Conservation (phyloP, 2,113 vertebrate species). For the Tupaia chinensis region DNA sequence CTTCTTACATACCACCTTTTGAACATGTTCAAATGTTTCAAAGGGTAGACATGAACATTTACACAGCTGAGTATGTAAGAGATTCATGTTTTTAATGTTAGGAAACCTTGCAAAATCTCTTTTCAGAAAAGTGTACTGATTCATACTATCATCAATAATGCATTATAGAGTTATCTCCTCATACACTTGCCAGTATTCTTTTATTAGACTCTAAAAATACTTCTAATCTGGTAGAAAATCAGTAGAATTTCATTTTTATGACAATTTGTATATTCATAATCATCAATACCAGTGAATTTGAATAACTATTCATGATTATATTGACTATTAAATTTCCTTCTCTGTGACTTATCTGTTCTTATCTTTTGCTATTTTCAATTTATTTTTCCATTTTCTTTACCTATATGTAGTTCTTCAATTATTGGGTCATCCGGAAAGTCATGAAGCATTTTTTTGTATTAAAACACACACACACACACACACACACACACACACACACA, state of each 20-base stretch:
- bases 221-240: not conserved
- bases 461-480: not conserved
- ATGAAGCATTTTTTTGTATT: not conserved
- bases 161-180: not conserved
- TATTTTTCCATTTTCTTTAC: not conserved
- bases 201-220: not conserved
- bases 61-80: not conserved
- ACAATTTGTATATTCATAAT: not conserved
- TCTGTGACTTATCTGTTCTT: not conserved
- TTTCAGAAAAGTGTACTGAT: not conserved
- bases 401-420: not conserved
- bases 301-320: not conserved
- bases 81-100: constrained; percentile 32
- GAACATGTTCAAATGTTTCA: not conserved
- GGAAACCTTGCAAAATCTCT: constrained; percentile 5
- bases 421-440: no score
- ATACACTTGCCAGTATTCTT: not conserved
- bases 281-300: not conserved
- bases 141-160: not conserved
- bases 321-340: not conserved
- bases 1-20: not conserved
- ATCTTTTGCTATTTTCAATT: not conserved
- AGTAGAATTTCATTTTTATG: not conserved
- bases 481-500: no score
- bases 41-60: not conserved